Evolutionary conservation across 2,113 vertebrate species (phyloP).

Genomic region (Tupaia tana): DNA sequence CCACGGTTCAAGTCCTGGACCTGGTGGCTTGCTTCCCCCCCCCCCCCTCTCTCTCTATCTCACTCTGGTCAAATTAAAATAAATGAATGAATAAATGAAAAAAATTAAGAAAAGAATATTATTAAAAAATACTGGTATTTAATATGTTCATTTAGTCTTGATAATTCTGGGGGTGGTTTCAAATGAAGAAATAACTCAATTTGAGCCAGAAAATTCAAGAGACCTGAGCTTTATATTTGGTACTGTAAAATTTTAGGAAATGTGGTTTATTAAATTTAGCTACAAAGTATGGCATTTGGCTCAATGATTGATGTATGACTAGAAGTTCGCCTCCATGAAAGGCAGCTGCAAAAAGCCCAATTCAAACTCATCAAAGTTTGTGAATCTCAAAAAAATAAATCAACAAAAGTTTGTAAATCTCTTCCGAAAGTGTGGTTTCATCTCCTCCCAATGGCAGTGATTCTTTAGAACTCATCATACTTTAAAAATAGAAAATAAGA

Average conservation of each 20-base stretch:
- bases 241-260: slow-evolving; percentile 23
- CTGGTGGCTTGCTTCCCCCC: too few relatives aligned
- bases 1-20: too few relatives aligned
- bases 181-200: slow-evolving; percentile 13
- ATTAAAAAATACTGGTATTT: too few relatives aligned
- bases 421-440: neutral
- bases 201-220: slow-evolving; percentile 32
- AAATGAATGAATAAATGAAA: too few relatives aligned
- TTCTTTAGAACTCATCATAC: neutral
- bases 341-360: neutral
- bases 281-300: neutral
- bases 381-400: neutral
- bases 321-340: neutral
- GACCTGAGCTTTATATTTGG: neutral
- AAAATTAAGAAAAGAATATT: too few relatives aligned
- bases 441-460: neutral
- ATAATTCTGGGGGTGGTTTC: slow-evolving; percentile 15
- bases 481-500: neutral
- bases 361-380: slow-evolving; percentile 7
- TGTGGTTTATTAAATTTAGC: slow-evolving; percentile 21
- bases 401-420: neutral
- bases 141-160: neutral
- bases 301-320: neutral
- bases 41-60: too few relatives aligned
- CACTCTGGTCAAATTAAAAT: too few relatives aligned